A percentile compares a stretch with the other conserved stretches of the same genome.
Evolutionary conservation across 2,797 vertebrate genomes (phyloP).

Genomic region (Sylvilagus floridanus): DNA sequence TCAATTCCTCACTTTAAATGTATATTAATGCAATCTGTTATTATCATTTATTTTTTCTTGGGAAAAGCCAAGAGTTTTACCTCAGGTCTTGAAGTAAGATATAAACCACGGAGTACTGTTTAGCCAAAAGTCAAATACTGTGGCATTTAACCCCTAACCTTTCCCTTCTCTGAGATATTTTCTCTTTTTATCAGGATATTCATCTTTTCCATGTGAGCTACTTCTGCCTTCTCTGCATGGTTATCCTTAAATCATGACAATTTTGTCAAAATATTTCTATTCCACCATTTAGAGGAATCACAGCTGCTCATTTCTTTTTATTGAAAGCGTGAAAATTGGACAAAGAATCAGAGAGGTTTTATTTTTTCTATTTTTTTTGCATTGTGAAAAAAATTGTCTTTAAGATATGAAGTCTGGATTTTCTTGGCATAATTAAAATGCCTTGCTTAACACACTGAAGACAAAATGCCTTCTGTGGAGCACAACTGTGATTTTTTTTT

Average conservation of each 20-base stretch:
- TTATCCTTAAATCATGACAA: constrained; percentile 55
- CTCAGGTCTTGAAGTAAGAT: constrained; percentile 55
- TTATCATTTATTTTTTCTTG: not conserved
- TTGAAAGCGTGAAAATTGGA: not conserved
- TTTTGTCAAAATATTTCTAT: constrained; percentile 72
- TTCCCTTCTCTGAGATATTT: constrained; percentile 35
- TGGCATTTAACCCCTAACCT: constrained; percentile 58
- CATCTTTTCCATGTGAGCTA: constrained; percentile 39
- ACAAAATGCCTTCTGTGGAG: not conserved
- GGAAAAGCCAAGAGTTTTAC: not conserved
- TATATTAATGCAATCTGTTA: constrained; percentile 25
- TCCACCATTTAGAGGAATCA: constrained; percentile 66
- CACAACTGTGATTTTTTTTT: not conserved
- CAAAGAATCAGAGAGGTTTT: not conserved
- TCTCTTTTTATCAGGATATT: constrained; percentile 65
- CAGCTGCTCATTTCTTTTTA: constrained; percentile 60
- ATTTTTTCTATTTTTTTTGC: not conserved
- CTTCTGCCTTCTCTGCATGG: constrained; percentile 46
- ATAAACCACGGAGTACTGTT: constrained; percentile 52
- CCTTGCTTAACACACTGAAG: not conserved
- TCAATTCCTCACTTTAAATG: constrained; percentile 18
- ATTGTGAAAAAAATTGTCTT: not conserved
- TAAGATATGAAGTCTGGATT: not conserved
- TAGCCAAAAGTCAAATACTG: constrained; percentile 50
- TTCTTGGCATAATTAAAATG: constrained; percentile 24